Conservation (phyloP, 2,888 invertebrate species). For the Mimumesa dahlbomi region DNA sequence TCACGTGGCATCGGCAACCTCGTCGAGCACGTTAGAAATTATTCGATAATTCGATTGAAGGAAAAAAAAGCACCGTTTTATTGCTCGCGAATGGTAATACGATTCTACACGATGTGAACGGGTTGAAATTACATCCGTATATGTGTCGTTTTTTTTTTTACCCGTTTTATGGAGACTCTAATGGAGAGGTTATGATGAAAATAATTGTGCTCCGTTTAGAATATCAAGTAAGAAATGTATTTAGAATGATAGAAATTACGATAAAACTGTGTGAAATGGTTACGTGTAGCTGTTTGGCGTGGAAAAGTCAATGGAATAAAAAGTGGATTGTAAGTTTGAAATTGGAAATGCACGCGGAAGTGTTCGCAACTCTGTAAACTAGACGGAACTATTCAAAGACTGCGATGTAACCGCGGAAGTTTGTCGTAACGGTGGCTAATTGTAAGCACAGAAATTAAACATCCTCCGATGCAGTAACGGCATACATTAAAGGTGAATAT, state of each 20-base stretch:
- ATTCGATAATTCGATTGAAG: constrained; percentile 4
- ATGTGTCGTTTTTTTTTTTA: neutral
- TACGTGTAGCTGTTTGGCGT: neutral
- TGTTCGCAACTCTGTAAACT: neutral
- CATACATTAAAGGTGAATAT: too few species aligned
- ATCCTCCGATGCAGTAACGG: too few species aligned
- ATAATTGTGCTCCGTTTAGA: too few species aligned
- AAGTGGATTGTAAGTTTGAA: neutral
- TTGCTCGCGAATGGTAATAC: too few species aligned
- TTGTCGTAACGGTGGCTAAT: too few species aligned
- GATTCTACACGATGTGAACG: too few species aligned
- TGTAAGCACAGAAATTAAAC: too few species aligned
- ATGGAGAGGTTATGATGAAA: too few species aligned
- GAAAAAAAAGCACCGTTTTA: neutral
- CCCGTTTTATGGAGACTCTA: too few species aligned
- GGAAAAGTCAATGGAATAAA: neutral
- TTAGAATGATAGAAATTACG: too few species aligned
- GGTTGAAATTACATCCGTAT: neutral
- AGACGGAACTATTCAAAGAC: neutral
- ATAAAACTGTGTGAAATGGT: neutral
- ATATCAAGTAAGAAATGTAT: too few species aligned
- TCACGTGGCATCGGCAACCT: constrained; percentile 39
- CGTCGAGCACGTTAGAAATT: constrained; percentile 38
- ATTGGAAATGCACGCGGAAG: too few species aligned
- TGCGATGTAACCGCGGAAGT: neutral